phyloP scores from a whole-genome alignment of 2,797 vertebrate genomes.

The Graptemys geographica region DNA sequence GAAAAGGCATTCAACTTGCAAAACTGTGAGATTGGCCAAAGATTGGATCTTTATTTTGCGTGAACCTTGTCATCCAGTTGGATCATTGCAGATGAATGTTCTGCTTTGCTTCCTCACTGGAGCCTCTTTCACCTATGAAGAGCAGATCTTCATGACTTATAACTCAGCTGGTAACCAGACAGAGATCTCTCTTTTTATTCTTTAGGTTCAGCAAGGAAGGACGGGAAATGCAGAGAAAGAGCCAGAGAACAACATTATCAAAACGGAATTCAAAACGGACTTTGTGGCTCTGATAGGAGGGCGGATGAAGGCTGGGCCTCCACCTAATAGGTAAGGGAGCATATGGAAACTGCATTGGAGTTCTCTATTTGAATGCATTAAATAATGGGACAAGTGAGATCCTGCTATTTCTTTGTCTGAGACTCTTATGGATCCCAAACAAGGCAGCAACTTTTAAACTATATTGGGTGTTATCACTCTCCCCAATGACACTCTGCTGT shows the following conservation, averaged over 20 bases:
- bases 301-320: constrained; percentile 77
- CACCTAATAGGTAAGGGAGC: constrained; percentile 77
- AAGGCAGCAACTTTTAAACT: neutral
- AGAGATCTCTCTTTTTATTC: accelerated
- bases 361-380: accelerated
- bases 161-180: neutral
- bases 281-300: constrained; percentile 73
- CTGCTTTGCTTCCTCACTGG: neutral
- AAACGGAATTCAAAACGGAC: constrained; percentile 79
- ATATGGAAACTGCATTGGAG: neutral
- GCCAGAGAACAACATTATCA: constrained; percentile 73
- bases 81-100: neutral
- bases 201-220: constrained; percentile 82
- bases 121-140: neutral
- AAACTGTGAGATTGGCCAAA: neutral
- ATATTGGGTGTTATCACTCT: neutral
- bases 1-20: accelerated
- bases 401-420: accelerated
- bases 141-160: neutral
- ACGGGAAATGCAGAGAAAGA: constrained; percentile 78
- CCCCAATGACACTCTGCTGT: neutral
- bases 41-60: neutral
- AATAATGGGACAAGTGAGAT: neutral
- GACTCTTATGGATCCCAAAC: neutral
- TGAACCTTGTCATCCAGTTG: neutral